A percentile compares a stretch with the other conserved stretches of the same genome.
Conservation (phyloP, 2,113 vertebrate genomes). For the Eurystomus gularis region DNA sequence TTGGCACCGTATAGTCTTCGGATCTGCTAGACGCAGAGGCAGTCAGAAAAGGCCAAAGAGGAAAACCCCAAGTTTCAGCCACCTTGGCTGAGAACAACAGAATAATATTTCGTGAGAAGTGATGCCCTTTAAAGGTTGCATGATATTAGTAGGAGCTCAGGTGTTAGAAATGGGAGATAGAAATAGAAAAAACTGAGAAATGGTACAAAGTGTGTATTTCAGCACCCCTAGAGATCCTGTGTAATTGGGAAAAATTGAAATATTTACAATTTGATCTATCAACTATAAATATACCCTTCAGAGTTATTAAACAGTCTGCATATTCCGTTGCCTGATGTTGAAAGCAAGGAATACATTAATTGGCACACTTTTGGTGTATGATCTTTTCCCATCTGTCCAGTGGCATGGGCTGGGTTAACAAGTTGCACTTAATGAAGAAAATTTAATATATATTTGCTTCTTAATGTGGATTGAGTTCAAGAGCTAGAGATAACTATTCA, state of each 20-base stretch:
- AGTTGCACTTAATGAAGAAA: background rate
- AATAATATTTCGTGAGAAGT: background rate
- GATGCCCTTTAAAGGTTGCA: background rate
- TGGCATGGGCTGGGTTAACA: background rate
- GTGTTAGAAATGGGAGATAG: background rate
- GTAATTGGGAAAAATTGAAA: background rate
- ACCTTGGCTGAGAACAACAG: background rate
- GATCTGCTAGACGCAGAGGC: background rate
- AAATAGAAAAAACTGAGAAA: background rate
- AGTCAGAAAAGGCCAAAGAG: background rate
- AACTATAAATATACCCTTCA: background rate
- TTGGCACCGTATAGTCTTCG: conserved; percentile 18
- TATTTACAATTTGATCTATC: background rate
- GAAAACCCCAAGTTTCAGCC: background rate
- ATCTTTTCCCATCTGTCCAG: background rate
- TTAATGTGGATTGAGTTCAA: background rate
- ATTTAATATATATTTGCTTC: background rate
- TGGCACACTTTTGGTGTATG: background rate
- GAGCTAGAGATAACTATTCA: background rate
- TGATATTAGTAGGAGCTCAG: conserved; percentile 2
- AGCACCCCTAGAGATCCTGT: background rate
- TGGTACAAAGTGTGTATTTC: background rate
- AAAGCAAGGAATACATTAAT: background rate
- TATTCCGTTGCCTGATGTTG: background rate
- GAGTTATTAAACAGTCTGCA: background rate